A percentile compares a stretch with the other conserved stretches of the same genome.
These are phyloP conservation scores for Crocuta crocuta DNA, from an alignment of 2,113 vertebrate genomes.

Conservation along the genomic window DNA sequence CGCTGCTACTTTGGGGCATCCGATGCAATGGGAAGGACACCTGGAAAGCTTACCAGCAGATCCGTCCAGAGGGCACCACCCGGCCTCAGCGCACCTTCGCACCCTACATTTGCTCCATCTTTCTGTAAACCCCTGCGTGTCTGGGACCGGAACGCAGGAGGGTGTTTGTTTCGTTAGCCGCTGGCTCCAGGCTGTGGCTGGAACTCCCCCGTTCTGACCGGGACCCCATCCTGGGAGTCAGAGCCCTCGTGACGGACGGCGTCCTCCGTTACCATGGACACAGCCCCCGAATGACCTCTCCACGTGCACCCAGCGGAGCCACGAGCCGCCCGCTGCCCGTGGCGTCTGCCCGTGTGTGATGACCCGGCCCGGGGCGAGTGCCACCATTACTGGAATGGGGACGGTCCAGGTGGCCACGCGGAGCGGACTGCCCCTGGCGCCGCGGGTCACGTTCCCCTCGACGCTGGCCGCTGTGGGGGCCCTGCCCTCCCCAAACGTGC, in stretches of 20 bases:
- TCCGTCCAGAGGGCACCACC: fast-evolving
- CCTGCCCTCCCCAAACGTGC: background rate
- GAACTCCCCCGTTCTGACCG: background rate
- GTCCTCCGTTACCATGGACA: fast-evolving
- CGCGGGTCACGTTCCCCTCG: background rate
- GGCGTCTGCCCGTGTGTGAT: background rate
- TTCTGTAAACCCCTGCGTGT: background rate
- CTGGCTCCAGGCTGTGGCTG: no score
- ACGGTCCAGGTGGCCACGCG: background rate
- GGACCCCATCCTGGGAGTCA: fast-evolving
- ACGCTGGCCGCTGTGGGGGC: fast-evolving
- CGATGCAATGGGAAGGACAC: background rate
- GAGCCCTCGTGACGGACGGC: fast-evolving
- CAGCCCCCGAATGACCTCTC: background rate
- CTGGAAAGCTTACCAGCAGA: fast-evolving
- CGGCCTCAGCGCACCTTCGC: background rate
- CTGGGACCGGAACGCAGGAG: background rate
- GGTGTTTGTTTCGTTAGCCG: background rate
- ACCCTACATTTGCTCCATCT: background rate
- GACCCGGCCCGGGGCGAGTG: background rate
- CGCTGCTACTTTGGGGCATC: background rate
- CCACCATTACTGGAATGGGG: background rate
- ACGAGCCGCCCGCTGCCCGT: fast-evolving
- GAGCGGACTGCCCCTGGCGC: fast-evolving
- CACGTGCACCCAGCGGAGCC: background rate